Evolutionary conservation across 2,888 invertebrate genomes (phyloP).

Genomic region (Priocnemis perturbator): DNA sequence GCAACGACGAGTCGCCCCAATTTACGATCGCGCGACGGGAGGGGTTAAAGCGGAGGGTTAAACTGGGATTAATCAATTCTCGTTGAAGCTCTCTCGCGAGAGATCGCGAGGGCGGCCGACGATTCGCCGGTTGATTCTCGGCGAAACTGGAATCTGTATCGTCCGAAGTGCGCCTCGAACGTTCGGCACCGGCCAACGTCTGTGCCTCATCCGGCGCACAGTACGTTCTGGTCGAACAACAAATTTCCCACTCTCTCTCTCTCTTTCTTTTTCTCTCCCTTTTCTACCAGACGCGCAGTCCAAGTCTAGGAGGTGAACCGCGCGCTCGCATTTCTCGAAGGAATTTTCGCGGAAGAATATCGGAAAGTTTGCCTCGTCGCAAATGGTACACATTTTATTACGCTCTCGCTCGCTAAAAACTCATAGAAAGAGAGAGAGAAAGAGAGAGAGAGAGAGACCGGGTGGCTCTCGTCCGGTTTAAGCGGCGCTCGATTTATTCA

Average conservation of each 20-base stretch:
- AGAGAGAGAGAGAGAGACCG: constrained; percentile 20
- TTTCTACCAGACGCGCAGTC: too few relatives aligned
- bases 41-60: constrained; percentile 54
- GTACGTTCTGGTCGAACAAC: too few relatives aligned
- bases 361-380: constrained; percentile 26
- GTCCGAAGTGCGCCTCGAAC: too few relatives aligned
- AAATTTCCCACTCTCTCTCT: too few relatives aligned
- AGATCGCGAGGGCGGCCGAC: neutral
- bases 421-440: neutral
- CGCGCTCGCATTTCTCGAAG: neutral
- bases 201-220: too few relatives aligned
- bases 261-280: too few relatives aligned
- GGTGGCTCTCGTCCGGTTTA: constrained; percentile 38
- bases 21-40: constrained; percentile 61
- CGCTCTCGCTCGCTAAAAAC: neutral
- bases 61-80: constrained; percentile 62
- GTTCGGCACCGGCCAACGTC: too few relatives aligned
- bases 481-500: constrained; percentile 64
- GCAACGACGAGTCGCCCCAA: constrained; percentile 49
- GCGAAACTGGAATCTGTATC: neutral
- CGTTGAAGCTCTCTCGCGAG: constrained; percentile 35
- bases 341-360: constrained; percentile 16
- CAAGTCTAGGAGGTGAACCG: too few relatives aligned
- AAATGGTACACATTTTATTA: constrained; percentile 6
- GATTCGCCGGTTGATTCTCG: too few relatives aligned